Percentiles rank a stretch among this genome's conserved stretches.
phyloP scores from a whole-genome alignment of 2,888 invertebrate genomes.

The Agrochola litura region DNA sequence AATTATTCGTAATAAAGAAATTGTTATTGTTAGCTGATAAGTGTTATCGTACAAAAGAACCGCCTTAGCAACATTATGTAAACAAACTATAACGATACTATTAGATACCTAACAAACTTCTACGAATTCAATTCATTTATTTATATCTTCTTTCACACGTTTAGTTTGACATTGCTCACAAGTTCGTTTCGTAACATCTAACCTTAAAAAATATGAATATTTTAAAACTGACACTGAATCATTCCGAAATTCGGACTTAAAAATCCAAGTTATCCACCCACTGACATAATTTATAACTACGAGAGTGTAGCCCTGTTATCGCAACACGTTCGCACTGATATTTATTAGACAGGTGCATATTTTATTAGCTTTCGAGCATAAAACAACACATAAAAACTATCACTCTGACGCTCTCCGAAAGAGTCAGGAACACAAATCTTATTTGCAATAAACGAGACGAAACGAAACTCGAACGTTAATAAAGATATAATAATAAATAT shows the following conservation, averaged over 20 bases:
- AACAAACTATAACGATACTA: conserved; percentile 37
- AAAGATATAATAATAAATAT: conserved; percentile 90
- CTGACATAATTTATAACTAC: conserved; percentile 75
- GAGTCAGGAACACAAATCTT: conserved; percentile 81
- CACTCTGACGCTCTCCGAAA: conserved; percentile 71
- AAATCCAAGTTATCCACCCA: conserved; percentile 73
- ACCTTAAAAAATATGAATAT: conserved; percentile 38
- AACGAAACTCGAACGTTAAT: conserved; percentile 85
- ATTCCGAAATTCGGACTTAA: conserved; percentile 54
- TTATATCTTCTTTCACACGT: conserved; percentile 9
- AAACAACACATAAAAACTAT: conserved; percentile 82
- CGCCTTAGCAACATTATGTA: conserved; percentile 33
- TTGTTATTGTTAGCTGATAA: conserved; percentile 56
- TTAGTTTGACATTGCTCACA: conserved; percentile 27
- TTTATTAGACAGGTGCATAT: conserved; percentile 83
- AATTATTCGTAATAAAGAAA: conserved; percentile 45
- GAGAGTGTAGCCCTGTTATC: conserved; percentile 75
- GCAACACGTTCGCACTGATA: conserved; percentile 75
- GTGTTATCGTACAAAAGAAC: conserved; percentile 42
- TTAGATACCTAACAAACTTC: conserved; percentile 45
- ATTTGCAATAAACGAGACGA: conserved; percentile 83
- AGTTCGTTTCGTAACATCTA: conserved; percentile 30
- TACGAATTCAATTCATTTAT: conserved; percentile 22
- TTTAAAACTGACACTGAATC: conserved; percentile 30
- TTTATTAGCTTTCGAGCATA: conserved; percentile 81